These are phyloP conservation scores for Tachuris rubrigastra DNA, from an alignment of 2,113 vertebrate genomes.

Conservation along the genomic window DNA sequence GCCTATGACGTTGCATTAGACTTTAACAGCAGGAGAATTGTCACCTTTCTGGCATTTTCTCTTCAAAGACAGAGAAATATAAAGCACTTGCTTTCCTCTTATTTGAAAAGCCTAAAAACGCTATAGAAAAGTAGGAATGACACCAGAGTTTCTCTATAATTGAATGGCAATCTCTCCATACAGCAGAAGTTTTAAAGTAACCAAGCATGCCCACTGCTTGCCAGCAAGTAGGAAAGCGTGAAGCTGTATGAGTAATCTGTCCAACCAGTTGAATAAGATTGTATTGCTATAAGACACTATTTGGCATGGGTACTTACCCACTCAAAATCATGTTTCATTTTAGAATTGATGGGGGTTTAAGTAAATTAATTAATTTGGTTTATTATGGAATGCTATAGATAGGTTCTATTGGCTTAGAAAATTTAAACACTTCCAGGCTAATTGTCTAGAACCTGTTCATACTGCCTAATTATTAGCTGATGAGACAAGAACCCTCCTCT, in stretches of 20 bases:
- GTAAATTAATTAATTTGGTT: constrained; percentile 26
- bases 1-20: background rate
- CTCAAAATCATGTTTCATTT: background rate
- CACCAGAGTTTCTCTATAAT: background rate
- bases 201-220: background rate
- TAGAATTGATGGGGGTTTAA: background rate
- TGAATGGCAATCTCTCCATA: background rate
- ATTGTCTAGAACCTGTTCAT: constrained; percentile 5
- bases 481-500: background rate
- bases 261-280: background rate
- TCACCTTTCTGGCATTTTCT: background rate
- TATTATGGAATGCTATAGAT: background rate
- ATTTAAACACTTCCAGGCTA: background rate
- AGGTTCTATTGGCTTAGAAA: constrained; percentile 1
- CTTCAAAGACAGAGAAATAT: background rate
- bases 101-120: background rate
- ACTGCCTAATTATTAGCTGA: background rate
- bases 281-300: background rate
- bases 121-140: background rate
- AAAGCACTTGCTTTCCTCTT: background rate
- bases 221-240: background rate
- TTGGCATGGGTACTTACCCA: background rate
- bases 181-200: constrained; percentile 1
- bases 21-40: background rate
- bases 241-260: background rate